Conservation (phyloP, 2,113 vertebrate species). For the Varanus salvator region DNA sequence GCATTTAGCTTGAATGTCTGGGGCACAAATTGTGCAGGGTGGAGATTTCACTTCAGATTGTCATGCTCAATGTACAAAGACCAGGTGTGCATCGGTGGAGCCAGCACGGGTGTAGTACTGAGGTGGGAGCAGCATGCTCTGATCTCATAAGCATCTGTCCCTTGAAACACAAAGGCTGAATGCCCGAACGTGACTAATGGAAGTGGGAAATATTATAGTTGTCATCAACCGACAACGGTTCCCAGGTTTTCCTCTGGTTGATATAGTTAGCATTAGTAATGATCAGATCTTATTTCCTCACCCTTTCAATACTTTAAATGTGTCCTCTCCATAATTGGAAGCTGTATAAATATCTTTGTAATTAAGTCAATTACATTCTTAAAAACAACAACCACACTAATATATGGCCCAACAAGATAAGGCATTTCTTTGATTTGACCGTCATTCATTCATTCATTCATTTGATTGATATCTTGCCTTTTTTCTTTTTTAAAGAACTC, state of each 20-base stretch:
- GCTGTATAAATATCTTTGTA: background rate
- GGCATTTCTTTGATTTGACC: too few species aligned
- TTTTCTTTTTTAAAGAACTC: too few species aligned
- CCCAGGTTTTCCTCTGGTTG: background rate
- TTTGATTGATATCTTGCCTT: too few species aligned
- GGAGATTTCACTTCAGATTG: background rate
- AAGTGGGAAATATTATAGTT: background rate
- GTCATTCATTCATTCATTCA: too few species aligned
- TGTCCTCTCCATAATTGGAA: background rate
- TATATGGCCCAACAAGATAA: background rate
- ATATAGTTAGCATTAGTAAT: background rate
- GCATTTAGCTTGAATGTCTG: background rate
- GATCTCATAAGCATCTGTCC: too few species aligned
- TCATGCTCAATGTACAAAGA: background rate
- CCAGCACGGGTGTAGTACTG: background rate
- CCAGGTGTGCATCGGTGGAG: background rate
- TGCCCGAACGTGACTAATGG: background rate
- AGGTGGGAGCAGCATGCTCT: background rate
- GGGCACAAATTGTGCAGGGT: background rate
- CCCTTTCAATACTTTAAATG: background rate
- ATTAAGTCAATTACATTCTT: background rate
- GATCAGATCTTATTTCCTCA: background rate
- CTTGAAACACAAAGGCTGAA: background rate
- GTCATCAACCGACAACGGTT: background rate
- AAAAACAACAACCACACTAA: background rate